Percentiles rank a stretch among this genome's conserved stretches.
phyloP scores from a whole-genome alignment of 2,888 invertebrate species.

The Drosophila paramelanica region DNA sequence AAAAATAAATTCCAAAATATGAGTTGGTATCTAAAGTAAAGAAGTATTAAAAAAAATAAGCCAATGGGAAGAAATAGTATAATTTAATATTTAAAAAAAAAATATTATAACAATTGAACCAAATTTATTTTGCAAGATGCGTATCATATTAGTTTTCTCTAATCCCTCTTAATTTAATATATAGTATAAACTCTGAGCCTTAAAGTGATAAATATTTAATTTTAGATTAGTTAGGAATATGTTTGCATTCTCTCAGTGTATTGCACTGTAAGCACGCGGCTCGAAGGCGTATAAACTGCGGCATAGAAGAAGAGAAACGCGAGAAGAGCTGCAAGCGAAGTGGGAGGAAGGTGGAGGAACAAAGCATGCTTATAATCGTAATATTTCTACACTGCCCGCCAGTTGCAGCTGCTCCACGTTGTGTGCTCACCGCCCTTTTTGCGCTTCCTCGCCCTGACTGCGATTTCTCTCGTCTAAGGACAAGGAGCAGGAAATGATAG shows the following conservation, averaged over 20 bases:
- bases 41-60: no score
- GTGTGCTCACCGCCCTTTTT: background rate
- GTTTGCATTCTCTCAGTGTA: constrained; percentile 40
- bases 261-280: constrained; percentile 11
- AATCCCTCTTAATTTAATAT: no score
- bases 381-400: constrained; percentile 40
- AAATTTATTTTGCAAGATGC: no score
- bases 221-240: no score
- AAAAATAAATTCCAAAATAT: no score
- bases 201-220: no score
- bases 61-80: no score
- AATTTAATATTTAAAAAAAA: background rate
- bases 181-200: no score
- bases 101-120: no score
- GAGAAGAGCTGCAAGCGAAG: background rate
- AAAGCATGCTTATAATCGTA: constrained; percentile 62
- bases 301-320: constrained; percentile 5
- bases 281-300: constrained; percentile 17
- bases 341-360: background rate
- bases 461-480: constrained; percentile 26
- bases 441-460: background rate
- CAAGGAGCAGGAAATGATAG: background rate
- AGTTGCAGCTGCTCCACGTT: constrained; percentile 21
- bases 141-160: no score
- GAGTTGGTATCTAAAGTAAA: no score